Conservation (phyloP, 2,797 vertebrate species). For the Diplodus sargus region DNA sequence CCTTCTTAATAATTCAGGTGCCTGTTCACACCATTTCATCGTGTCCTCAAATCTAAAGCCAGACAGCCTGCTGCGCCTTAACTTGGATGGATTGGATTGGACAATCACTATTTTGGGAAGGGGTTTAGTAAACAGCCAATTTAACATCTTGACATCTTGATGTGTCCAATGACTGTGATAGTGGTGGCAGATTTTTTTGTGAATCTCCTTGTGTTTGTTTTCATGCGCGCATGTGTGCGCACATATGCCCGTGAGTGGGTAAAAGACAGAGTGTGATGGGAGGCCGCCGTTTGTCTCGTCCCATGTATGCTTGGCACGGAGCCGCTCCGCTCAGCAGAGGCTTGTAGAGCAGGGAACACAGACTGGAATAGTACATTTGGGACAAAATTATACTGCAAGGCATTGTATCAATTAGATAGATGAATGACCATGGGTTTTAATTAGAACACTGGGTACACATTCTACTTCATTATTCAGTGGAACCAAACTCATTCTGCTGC, state of each 20-base stretch:
- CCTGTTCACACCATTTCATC: too few relatives aligned
- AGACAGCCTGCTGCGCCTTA: background rate
- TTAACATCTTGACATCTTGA: constrained; percentile 23
- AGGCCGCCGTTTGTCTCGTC: constrained; percentile 76
- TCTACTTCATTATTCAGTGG: constrained; percentile 88
- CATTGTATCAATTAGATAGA: constrained; percentile 95
- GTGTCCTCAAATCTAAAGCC: background rate
- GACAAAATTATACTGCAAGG: constrained; percentile 91
- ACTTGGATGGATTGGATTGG: too few relatives aligned
- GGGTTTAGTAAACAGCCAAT: background rate
- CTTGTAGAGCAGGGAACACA: constrained; percentile 70
- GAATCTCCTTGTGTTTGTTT: constrained; percentile 7
- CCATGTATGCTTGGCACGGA: constrained; percentile 80
- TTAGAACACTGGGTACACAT: constrained; percentile 91
- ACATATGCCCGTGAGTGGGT: constrained; percentile 16
- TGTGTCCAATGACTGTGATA: background rate
- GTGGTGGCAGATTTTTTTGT: background rate
- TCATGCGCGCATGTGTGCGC: background rate
- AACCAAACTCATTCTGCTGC: constrained; percentile 82
- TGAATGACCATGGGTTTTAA: constrained; percentile 92
- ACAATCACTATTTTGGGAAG: background rate
- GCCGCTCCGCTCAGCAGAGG: constrained; percentile 84
- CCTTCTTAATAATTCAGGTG: too few relatives aligned
- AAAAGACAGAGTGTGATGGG: constrained; percentile 17
- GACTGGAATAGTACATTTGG: constrained; percentile 86